phyloP scores from a whole-genome alignment of 2,888 invertebrate genomes.

The Caenorhabditis angaria region DNA sequence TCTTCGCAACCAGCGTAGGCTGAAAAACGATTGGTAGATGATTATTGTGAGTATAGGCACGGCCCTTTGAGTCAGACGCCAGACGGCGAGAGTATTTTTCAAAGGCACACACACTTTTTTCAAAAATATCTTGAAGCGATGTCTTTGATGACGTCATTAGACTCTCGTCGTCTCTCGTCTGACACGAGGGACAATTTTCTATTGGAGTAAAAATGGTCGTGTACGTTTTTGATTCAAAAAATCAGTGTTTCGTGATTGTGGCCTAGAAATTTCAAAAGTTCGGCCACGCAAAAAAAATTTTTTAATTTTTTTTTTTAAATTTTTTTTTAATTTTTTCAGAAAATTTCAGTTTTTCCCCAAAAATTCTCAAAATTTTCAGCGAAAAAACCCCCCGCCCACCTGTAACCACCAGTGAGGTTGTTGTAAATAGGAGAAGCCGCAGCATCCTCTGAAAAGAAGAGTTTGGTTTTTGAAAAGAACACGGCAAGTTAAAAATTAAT shows the following conservation, averaged over 20 bases:
- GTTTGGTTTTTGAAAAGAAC: constrained; percentile 1
- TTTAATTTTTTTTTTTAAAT: not conserved
- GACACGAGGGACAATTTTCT: no score
- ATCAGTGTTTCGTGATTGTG: not conserved
- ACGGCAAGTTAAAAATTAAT: constrained; percentile 14
- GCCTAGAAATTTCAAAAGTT: no score
- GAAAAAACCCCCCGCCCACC: not conserved
- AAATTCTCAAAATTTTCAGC: not conserved
- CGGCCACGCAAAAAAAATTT: not conserved
- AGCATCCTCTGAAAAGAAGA: constrained; percentile 31
- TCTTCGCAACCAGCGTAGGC: constrained; percentile 63
- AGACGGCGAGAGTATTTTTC: no score
- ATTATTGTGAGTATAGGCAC: not conserved
- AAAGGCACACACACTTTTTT: no score
- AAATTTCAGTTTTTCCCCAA: constrained; percentile 6
- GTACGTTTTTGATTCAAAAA: no score
- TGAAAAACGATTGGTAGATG: not conserved
- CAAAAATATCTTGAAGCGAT: no score
- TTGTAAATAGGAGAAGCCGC: constrained; percentile 40
- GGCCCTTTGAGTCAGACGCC: no score
- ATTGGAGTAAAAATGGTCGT: no score
- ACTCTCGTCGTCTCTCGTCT: no score
- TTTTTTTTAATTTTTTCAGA: not conserved
- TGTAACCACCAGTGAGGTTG: constrained; percentile 20
- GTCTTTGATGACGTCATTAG: no score